Evolutionary conservation across 1,140 invertebrate genomes (phyloP).

Genomic region (Acromyrmex echinatior): DNA sequence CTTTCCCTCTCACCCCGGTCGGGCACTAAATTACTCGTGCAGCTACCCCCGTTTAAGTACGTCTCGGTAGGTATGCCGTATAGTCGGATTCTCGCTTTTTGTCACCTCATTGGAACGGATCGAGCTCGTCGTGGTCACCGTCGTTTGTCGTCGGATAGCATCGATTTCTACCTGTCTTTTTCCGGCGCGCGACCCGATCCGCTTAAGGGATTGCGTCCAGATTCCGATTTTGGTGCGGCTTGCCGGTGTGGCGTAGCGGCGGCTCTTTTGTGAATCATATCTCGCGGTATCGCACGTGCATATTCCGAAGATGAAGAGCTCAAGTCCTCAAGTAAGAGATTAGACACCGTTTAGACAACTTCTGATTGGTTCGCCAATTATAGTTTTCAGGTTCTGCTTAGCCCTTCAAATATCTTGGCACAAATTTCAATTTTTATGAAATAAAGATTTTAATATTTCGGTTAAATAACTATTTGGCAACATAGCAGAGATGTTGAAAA

Average conservation of each 20-base stretch:
- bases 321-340: too few relatives aligned
- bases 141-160: constrained; percentile 67
- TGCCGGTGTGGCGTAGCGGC: background rate
- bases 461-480: too few relatives aligned
- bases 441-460: too few relatives aligned
- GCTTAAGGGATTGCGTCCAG: constrained; percentile 70
- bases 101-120: constrained; percentile 23
- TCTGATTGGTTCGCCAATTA: too few relatives aligned
- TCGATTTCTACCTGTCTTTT: constrained; percentile 74
- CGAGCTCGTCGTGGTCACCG: constrained; percentile 23
- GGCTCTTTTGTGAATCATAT: constrained; percentile 65
- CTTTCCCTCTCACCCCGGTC: background rate
- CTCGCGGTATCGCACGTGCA: constrained; percentile 54
- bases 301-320: background rate
- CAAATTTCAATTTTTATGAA: too few relatives aligned
- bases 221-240: constrained; percentile 73
- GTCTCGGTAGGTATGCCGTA: constrained; percentile 67
- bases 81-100: constrained; percentile 72
- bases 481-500: too few relatives aligned
- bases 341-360: too few relatives aligned
- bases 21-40: constrained; percentile 17
- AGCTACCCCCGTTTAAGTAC: constrained; percentile 60
- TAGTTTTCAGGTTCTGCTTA: too few relatives aligned
- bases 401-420: too few relatives aligned
- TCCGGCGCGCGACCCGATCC: constrained; percentile 59